Conservation (phyloP, 2,113 vertebrate species). For the Mobula birostris region DNA sequence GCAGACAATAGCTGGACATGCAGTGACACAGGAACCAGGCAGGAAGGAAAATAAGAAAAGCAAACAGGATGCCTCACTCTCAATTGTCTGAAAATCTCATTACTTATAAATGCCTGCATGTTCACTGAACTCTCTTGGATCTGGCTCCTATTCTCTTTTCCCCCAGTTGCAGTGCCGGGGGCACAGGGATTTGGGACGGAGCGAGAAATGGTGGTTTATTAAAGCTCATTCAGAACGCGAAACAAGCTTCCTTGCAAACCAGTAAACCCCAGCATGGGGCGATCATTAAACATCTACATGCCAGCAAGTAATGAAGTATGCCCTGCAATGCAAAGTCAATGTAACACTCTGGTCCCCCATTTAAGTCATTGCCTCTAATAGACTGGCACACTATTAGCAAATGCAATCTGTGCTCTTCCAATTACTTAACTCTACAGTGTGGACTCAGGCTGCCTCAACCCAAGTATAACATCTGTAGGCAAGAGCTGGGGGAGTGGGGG, state of each 20-base stretch:
- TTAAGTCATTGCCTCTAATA: constrained; percentile 27
- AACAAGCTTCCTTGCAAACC: background rate
- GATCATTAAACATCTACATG: constrained; percentile 30
- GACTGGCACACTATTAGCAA: constrained; percentile 18
- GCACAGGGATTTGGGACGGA: background rate
- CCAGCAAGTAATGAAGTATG: background rate
- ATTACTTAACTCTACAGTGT: background rate
- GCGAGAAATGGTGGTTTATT: background rate
- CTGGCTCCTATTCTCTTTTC: background rate
- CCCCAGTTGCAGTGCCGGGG: background rate
- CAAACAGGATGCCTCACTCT: constrained; percentile 19
- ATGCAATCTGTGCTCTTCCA: background rate
- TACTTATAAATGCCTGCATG: constrained; percentile 19
- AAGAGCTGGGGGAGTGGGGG: background rate
- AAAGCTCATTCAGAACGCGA: constrained; percentile 10
- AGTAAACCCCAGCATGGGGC: constrained; percentile 25
- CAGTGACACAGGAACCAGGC: background rate
- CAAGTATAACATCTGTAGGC: background rate
- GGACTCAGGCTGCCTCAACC: background rate
- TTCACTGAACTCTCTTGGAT: background rate
- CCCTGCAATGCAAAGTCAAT: background rate
- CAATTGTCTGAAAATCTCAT: constrained; percentile 24
- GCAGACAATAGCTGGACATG: background rate
- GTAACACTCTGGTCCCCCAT: background rate
- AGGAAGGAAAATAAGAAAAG: constrained; percentile 10